These are phyloP conservation scores for Caenorhabditis tropicalis DNA, from an alignment of 1,140 invertebrate genomes.

Conservation along the genomic window DNA sequence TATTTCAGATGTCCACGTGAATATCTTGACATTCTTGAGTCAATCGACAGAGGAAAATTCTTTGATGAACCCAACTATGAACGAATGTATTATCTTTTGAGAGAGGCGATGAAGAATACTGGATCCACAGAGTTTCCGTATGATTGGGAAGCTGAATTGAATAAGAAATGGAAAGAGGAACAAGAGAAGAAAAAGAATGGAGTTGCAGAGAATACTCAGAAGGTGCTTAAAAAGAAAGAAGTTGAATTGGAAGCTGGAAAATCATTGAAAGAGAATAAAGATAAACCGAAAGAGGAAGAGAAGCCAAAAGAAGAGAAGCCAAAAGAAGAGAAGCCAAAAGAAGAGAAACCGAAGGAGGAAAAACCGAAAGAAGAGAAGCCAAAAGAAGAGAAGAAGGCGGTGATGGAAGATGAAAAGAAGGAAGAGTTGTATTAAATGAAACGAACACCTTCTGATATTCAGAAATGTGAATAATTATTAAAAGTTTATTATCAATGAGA, in stretches of 20 bases:
- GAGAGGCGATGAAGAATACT: conserved; percentile 27
- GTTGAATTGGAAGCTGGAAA: not conserved
- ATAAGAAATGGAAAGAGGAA: conserved; percentile 38
- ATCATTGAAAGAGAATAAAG: not conserved
- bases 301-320: not conserved
- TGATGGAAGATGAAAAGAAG: conserved; percentile 29
- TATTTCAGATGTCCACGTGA: conserved; percentile 50
- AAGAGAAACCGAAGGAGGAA: conserved; percentile 45
- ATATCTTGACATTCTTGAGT: conserved; percentile 43
- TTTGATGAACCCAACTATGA: conserved; percentile 57
- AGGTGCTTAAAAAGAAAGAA: conserved; percentile 26
- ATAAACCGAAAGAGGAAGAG: not conserved
- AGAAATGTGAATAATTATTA: too few species aligned
- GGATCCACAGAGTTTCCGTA: conserved; percentile 45
- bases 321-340: conserved; percentile 24
- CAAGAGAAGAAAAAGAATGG: conserved; percentile 35
- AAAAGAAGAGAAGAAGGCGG: conserved; percentile 41
- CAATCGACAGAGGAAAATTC: conserved; percentile 55
- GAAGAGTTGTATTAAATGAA: conserved; percentile 20
- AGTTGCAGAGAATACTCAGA: not conserved
- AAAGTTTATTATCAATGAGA: too few species aligned
- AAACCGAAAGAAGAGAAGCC: too few species aligned
- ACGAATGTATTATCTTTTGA: conserved; percentile 33
- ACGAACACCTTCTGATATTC: not conserved
- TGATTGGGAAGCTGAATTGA: conserved; percentile 49